A percentile compares a stretch with the other conserved stretches of the same genome.
Evolutionary conservation across 2,797 vertebrate species (phyloP).

Genomic region (Triplophysa yarkandensis): DNA sequence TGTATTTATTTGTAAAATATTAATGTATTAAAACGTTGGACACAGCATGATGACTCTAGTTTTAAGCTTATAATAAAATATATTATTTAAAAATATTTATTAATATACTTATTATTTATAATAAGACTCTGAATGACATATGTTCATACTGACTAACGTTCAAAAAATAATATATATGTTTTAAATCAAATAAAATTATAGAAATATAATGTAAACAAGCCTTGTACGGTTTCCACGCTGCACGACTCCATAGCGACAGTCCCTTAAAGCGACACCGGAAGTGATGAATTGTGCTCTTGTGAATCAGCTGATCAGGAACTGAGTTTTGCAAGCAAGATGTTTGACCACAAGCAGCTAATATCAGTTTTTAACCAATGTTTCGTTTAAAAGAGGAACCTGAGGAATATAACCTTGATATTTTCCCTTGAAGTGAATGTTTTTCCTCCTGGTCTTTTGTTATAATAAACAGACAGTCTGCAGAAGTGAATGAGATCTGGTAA

Average conservation of each 20-base stretch:
- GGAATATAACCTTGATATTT: neutral
- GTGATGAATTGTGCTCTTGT: conserved; percentile 43
- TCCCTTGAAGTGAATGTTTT: neutral
- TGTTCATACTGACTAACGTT: too few species aligned
- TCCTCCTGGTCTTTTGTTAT: conserved; percentile 2
- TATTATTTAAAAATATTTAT: too few species aligned
- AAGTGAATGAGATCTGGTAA: conserved; percentile 26
- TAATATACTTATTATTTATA: too few species aligned
- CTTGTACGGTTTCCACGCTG: neutral
- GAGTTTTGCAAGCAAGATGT: conserved; percentile 40
- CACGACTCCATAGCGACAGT: neutral
- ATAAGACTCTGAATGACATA: too few species aligned
- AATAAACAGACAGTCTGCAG: conserved; percentile 20
- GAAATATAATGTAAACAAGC: too few species aligned
- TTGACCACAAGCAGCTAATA: conserved; percentile 32
- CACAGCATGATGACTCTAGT: too few species aligned
- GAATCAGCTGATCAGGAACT: conserved; percentile 72
- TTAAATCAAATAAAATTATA: too few species aligned
- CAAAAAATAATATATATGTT: too few species aligned
- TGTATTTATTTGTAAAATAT: too few species aligned
- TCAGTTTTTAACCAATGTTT: conserved; percentile 27
- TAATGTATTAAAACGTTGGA: too few species aligned
- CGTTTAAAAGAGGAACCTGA: conserved; percentile 9
- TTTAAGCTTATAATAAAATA: too few species aligned
- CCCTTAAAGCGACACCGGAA: conserved; percentile 61